A percentile compares a stretch with the other conserved stretches of the same genome.
Conservation (phyloP, 2,797 vertebrate species). For the Semotilus atromaculatus region DNA sequence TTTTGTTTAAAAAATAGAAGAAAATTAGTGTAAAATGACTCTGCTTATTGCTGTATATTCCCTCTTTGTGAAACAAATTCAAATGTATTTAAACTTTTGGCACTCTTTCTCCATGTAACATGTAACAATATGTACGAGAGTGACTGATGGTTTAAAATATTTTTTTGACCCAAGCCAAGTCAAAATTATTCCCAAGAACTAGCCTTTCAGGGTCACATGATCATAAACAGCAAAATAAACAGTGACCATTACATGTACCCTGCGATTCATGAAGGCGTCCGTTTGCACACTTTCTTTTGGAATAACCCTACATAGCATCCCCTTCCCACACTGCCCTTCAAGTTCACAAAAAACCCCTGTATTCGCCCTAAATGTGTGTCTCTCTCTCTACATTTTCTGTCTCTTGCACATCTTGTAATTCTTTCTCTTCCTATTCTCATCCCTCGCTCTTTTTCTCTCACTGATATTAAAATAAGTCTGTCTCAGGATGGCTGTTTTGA, state of each 20-base stretch:
- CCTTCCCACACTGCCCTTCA: background rate
- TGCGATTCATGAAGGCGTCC: background rate
- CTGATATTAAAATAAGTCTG: constrained; percentile 48
- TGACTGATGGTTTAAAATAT: background rate
- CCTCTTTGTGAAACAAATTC: background rate
- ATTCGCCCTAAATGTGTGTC: background rate
- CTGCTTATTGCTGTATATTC: background rate
- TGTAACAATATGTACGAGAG: background rate
- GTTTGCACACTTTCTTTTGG: background rate
- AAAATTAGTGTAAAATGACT: background rate
- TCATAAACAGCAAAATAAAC: background rate
- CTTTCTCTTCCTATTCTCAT: constrained; percentile 18
- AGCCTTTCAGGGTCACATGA: background rate
- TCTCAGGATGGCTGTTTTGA: constrained; percentile 55
- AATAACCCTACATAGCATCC: background rate
- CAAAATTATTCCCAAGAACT: background rate
- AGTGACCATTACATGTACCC: background rate
- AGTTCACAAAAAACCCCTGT: background rate
- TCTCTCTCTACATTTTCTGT: background rate
- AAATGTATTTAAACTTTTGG: accelerated
- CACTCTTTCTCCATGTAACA: background rate
- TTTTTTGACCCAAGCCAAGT: background rate
- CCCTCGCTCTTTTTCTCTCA: constrained; percentile 20
- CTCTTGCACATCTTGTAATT: constrained; percentile 17
- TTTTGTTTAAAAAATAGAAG: background rate